Base-by-base conservation (phyloP, 1,140 invertebrate genomes). In the Hycleus phaleratus region DNA sequence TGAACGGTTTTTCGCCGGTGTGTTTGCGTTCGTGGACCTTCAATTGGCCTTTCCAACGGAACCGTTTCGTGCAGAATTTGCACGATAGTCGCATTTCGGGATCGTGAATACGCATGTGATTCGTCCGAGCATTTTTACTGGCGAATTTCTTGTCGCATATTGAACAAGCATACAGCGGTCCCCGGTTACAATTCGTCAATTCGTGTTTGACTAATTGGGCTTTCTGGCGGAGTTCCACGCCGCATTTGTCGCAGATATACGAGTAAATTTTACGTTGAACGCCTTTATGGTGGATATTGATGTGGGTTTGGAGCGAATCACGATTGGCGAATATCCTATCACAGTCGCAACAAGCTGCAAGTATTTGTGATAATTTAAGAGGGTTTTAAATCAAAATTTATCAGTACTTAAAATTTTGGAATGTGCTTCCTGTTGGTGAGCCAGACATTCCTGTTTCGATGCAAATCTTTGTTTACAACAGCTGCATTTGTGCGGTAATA, bases 11-110 rank as follows among this genome's bases (percentile, higher is more conserved):
- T 62, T 83, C 81, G 44, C 80, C 79, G 8, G 79, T 82, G 65
- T 87, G 85, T 44, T 83, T 78, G 40, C 84, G 76, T 62, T 82
- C 76, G 65, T 87, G 85, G 66, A 92, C 91, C 68, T 90, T 89
- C 53, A 90, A 78, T 68, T 85, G 80, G 3, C 73, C 73, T 59
- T 76, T 75, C 57, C 74, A 74, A 46, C 70, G 72, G 58, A 76
- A 76, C 26, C 65, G 70, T 55, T 76, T 77, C 11, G 68, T 71
- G 58, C 75, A 75, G 52, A 74, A 71, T 50, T 73, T 71, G 57
- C 75, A 77, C 38, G 72, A 61, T 51, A 71, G 69, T 5, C 69
- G 67, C 25, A 71, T 68, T 42, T 75, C 72, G 4, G 68, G 64
- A 12, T 69, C 65, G 54, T 77, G 75, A 8, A 76, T 60, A 9